A percentile compares a stretch with the other conserved stretches of the same genome.
Conservation (phyloP, 2,888 invertebrate species). For the Luperina testacea region DNA sequence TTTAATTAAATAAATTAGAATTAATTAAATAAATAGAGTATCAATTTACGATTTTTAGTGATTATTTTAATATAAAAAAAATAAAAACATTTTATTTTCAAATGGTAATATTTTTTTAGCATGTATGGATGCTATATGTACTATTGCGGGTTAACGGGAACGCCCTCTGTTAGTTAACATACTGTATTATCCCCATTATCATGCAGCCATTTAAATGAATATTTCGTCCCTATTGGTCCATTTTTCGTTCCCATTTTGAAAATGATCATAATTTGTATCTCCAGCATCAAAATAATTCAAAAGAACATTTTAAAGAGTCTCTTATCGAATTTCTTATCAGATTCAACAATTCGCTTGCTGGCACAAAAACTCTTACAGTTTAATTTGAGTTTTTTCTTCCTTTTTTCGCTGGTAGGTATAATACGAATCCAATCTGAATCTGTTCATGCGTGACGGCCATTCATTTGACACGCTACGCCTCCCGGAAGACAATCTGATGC, state of each 20-base stretch:
- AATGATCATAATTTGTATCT: neutral
- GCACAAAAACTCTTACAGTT: slow-evolving; percentile 47
- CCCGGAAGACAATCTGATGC: slow-evolving; percentile 57
- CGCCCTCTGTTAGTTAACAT: too few species aligned
- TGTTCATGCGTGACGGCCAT: slow-evolving; percentile 61
- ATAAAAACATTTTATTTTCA: too few species aligned
- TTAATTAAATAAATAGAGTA: too few species aligned
- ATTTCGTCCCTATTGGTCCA: neutral
- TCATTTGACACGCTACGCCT: slow-evolving; percentile 61
- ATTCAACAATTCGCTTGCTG: slow-evolving; percentile 33
- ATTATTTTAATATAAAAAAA: too few species aligned
- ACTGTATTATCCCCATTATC: neutral
- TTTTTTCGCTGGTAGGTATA: slow-evolving; percentile 39
- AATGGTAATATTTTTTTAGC: too few species aligned
- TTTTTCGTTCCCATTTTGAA: neutral
- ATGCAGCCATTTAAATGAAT: neutral
- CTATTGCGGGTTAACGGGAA: too few species aligned
- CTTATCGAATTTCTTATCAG: slow-evolving; percentile 44
- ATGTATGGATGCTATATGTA: too few species aligned
- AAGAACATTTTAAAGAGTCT: slow-evolving; percentile 5
- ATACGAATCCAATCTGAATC: slow-evolving; percentile 56
- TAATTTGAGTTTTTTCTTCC: slow-evolving; percentile 42
- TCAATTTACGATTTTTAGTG: too few species aligned
- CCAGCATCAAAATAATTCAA: neutral
- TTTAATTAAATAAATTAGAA: too few species aligned